Evolutionary conservation across 1,140 invertebrate genomes (phyloP).

Genomic region (Drosophila pachea): DNA sequence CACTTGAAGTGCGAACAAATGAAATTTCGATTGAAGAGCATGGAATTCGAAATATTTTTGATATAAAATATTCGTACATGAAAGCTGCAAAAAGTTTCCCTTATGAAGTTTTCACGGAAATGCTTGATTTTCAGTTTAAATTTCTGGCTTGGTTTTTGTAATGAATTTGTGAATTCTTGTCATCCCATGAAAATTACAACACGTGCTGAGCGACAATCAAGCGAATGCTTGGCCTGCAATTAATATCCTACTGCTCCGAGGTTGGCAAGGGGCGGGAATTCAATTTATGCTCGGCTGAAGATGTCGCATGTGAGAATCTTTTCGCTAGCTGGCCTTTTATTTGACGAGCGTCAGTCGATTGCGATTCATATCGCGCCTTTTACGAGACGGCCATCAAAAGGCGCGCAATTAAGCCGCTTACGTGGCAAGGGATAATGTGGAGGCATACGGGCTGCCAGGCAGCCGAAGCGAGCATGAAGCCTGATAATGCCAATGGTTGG

Average conservation of each 20-base stretch:
- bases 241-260: slow-evolving; percentile 25
- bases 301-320: slow-evolving; percentile 12
- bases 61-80: neutral
- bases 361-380: slow-evolving; percentile 51
- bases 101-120: neutral
- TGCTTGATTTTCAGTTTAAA: slow-evolving; percentile 8
- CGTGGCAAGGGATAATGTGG: slow-evolving; percentile 34
- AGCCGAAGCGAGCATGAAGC: too few species aligned
- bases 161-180: slow-evolving; percentile 57
- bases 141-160: slow-evolving; percentile 33
- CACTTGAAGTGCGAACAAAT: neutral
- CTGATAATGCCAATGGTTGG: neutral
- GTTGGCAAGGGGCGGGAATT: slow-evolving; percentile 26
- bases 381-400: slow-evolving; percentile 60
- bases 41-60: neutral
- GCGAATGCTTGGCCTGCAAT: slow-evolving; percentile 45
- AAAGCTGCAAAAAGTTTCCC: too few species aligned
- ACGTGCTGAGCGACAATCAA: slow-evolving; percentile 30
- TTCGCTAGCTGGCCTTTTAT: slow-evolving; percentile 22
- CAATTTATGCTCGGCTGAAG: slow-evolving; percentile 50
- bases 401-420: slow-evolving; percentile 68
- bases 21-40: neutral
- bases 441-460: slow-evolving; percentile 9
- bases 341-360: slow-evolving; percentile 34
- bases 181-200: slow-evolving; percentile 21